Base-by-base conservation (phyloP, 2,888 invertebrate genomes). In the Neoitamus cyanurus region DNA sequence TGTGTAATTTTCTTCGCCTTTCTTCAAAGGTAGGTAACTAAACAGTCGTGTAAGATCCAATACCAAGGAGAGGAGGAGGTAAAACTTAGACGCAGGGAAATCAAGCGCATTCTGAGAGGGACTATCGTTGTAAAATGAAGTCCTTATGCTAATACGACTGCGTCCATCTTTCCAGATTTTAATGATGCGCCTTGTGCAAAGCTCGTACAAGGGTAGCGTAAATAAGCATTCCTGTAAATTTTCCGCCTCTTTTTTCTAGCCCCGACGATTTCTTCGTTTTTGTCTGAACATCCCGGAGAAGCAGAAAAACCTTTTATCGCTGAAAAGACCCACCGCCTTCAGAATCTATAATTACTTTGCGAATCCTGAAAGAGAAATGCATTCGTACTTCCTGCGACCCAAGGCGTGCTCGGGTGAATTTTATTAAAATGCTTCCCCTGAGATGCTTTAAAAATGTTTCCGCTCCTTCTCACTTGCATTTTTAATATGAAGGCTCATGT, bases 261-360 rank as follows among this genome's bases (percentile, higher is more conserved):
- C 15, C 58, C 58, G 31, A 31, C 13, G 30, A 70, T 31, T 70
- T 70, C 30, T 70, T 70, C 34, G 30, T n/a, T 58, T 70, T 70
- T 70, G 70, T 34, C 70, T 30, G 34, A 70, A 15, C 70, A 30
- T 30, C 34, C 15, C 70, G 15, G 31, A 15, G 30, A 70, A 34
- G 31, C 20, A 9, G 15, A 58, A 58, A 70, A 70, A n/a, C 13
- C 34, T 31, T 70, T 70, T 34, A 70, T 70, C 70, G 34, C n/a
- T 30, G 31, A 70, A 70, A 70, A 70, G 34, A 30, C 34, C 34
- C 34, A 30, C 31, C 70, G 34, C 70, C 70, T 70, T 70, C 70
- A 70, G 70, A 70, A 70, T 70, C 70, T 70, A 70, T 70, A 70
- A 70, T 70, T 70, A 70, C 70, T 70, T 58, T 70, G 70, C 30